Base-by-base conservation (phyloP, 2,888 invertebrate species). In the Nomada ruficornis region DNA sequence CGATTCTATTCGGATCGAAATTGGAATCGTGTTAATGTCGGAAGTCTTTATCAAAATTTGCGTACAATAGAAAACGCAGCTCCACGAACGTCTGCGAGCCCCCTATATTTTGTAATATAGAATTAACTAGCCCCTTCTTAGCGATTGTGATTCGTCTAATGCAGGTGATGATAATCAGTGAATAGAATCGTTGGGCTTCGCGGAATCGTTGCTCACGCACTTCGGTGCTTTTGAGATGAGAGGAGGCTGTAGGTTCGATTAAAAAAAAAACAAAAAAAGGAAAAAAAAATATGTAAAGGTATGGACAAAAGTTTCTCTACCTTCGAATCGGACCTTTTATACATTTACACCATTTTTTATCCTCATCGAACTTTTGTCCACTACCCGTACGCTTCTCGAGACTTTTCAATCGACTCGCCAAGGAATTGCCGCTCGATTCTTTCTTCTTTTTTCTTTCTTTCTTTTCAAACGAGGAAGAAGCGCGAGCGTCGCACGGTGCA, bases 311-410 rank as follows among this genome's bases (percentile, higher is more conserved):
- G 88, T 92, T 90, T 85, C 69, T 71, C 77, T 76, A 85, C 81
- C 82, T 80, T 85, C 83, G 77, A 84, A 81, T 86, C 73, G 81
- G 83, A 90, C 88, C 70, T 92, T 92, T 93, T 93, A 92, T 92
- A 93, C 89, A 91, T 92, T 92, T 92, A 91, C 92, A 92, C 90
- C 71, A 82, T 91, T 91, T 90, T 89, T 82, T 85, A 89, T 84
- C 78, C 70, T 75, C 75, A 85, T 70, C 70, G 57, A 89, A 91
- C 89, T 91, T 89, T 90, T 91, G 90, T 88, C 90, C 88, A 84
- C 82, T 87, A 11, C 15, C 82, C 81, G 80, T 63, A 71, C 70
- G 73, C 52, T 63, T 70, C 50, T 15, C 69, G 77, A 70, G 72
- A 67, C 77, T 74, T 47, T 60, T 47, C 73, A 76, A 60, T 78